Evolutionary conservation across 2,797 vertebrate species (phyloP).

Genomic region (Anguilla obscura): DNA sequence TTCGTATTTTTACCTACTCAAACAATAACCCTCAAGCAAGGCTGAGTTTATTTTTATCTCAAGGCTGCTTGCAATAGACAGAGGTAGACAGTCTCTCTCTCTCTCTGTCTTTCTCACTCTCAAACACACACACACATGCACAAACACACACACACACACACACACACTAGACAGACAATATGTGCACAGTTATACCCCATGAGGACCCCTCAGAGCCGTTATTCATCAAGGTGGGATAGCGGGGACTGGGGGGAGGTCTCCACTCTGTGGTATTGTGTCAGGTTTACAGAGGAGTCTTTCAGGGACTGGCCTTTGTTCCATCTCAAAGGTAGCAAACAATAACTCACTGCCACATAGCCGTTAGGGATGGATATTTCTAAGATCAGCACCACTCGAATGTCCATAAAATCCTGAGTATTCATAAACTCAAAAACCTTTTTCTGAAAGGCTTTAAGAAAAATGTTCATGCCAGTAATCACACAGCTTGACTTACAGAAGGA

Average conservation of each 20-base stretch:
- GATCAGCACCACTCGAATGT: neutral
- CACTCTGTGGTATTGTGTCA: neutral
- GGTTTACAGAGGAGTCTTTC: slow-evolving; percentile 2
- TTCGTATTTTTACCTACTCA: slow-evolving; percentile 21
- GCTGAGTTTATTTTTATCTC: slow-evolving; percentile 43
- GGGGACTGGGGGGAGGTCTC: neutral
- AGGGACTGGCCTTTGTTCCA: neutral
- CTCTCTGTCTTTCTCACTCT: neutral
- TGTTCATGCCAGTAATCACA: neutral
- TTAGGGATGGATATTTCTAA: slow-evolving; percentile 1
- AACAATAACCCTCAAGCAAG: slow-evolving; percentile 28
- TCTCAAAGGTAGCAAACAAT: slow-evolving; percentile 15
- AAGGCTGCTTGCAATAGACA: slow-evolving; percentile 8
- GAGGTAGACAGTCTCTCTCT: slow-evolving; percentile 10
- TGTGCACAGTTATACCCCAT: slow-evolving; percentile 6
- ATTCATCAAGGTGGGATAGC: slow-evolving; percentile 2
- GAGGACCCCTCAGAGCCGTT: neutral
- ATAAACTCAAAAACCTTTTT: neutral
- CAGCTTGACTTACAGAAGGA: neutral
- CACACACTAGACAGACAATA: slow-evolving; percentile 19
- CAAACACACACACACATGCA: neutral
- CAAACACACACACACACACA: slow-evolving; percentile 16
- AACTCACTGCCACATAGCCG: neutral
- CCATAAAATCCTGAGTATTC: neutral
- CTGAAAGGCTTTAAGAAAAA: neutral